Evolutionary conservation across 2,888 invertebrate genomes (phyloP).

Genomic region (Cephalotes varians): DNA sequence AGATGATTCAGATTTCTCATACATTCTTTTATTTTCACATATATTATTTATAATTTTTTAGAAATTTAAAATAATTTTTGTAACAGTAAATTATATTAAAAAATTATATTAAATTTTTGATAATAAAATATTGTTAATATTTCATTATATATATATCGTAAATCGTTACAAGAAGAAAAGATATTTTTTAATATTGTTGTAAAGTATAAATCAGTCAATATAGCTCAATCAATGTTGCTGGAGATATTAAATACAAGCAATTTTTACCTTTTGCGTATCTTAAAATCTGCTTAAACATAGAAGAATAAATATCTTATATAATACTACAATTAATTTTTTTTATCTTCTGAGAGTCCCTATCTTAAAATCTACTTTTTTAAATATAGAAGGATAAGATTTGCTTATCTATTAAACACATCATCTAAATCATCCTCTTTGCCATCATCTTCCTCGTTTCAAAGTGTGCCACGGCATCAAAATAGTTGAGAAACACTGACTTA

Average conservation of each 20-base stretch:
- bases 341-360: neutral
- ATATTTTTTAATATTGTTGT: neutral
- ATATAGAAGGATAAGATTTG: neutral
- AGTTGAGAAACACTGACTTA: slow-evolving; percentile 15
- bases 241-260: neutral
- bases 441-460: neutral
- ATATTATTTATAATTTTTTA: neutral
- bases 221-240: neutral
- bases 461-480: neutral
- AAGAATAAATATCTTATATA: neutral
- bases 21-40: neutral
- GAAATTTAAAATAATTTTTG: neutral
- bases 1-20: neutral
- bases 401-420: neutral
- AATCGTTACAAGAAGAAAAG: neutral
- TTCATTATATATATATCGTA: neutral
- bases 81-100: neutral
- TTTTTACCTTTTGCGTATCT: neutral
- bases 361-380: neutral
- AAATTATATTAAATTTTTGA: neutral
- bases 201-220: neutral
- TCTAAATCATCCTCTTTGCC: neutral
- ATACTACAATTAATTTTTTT: neutral
- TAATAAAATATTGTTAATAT: neutral
- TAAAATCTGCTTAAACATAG: neutral